These are phyloP conservation scores for Triplophysa yarkandensis DNA, from an alignment of 2,797 vertebrate species.

Conservation along the genomic window DNA sequence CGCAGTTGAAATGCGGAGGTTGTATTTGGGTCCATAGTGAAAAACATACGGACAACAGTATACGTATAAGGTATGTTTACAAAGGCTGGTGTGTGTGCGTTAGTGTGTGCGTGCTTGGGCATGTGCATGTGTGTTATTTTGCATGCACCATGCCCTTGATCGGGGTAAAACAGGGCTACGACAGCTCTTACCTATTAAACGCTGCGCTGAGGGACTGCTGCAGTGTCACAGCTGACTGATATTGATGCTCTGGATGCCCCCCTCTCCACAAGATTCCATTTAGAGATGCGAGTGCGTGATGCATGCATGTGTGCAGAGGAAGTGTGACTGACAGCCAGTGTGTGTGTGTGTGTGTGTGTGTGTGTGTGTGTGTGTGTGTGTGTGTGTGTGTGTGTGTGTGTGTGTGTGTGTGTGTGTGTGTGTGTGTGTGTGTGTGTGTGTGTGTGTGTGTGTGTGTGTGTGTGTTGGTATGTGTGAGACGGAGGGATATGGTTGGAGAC, in stretches of 20 bases:
- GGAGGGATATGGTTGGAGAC: conserved; percentile 25
- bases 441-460: conserved; percentile 47
- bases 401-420: conserved; percentile 36
- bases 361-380: not conserved
- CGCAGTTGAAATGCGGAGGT: conserved; percentile 1
- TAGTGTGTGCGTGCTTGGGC: too few relatives aligned
- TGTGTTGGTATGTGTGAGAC: conserved; percentile 48
- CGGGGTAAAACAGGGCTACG: conserved; percentile 31
- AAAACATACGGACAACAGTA: not conserved
- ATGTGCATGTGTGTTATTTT: conserved; percentile 39
- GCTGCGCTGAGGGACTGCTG: conserved; percentile 76
- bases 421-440: not conserved
- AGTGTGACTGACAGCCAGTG: conserved; percentile 53
- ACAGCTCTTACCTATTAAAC: conserved; percentile 65
- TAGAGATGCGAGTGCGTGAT: conserved; percentile 55
- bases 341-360: conserved; percentile 6
- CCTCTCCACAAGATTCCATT: conserved; percentile 55
- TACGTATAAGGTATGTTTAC: not conserved
- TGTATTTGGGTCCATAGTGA: not conserved
- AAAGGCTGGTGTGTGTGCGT: conserved; percentile 37
- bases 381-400: conserved; percentile 49
- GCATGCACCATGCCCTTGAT: conserved; percentile 54
- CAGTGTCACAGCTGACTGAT: conserved; percentile 78
- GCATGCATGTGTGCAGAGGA: conserved; percentile 23
- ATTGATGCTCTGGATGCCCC: conserved; percentile 70